These are phyloP conservation scores for Chironomus tepperi DNA, from an alignment of 1,140 invertebrate species.

Conservation along the genomic window DNA sequence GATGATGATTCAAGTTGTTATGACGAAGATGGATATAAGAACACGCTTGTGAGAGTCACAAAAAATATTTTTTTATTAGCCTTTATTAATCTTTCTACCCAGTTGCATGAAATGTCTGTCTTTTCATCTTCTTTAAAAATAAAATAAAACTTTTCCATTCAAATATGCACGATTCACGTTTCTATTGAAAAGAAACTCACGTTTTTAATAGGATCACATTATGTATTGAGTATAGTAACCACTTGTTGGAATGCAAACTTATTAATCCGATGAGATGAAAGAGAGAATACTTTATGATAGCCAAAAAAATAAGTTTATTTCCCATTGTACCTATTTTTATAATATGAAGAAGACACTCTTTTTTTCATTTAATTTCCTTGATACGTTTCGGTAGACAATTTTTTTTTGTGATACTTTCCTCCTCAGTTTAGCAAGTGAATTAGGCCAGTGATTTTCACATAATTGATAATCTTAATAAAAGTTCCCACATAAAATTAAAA, in stretches of 20 bases:
- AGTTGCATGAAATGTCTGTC: background rate
- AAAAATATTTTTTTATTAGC: slow-evolving; percentile 1
- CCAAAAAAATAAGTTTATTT: background rate
- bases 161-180: background rate
- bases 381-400: background rate
- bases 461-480: background rate
- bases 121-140: no score
- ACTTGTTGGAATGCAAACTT: background rate
- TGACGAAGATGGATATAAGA: slow-evolving; percentile 34
- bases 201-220: background rate
- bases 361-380: background rate
- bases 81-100: no score
- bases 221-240: background rate
- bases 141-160: background rate
- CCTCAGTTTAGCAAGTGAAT: background rate
- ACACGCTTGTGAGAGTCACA: slow-evolving; percentile 30
- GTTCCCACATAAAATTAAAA: no score
- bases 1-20: slow-evolving; percentile 37
- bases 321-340: slow-evolving; percentile 1
- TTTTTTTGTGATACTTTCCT: background rate
- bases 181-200: background rate
- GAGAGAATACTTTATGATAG: background rate
- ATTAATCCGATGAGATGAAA: background rate
- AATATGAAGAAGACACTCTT: background rate
- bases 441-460: background rate